phyloP scores from a whole-genome alignment of 2,113 vertebrate species.

The Ictalurus punctatus region DNA sequence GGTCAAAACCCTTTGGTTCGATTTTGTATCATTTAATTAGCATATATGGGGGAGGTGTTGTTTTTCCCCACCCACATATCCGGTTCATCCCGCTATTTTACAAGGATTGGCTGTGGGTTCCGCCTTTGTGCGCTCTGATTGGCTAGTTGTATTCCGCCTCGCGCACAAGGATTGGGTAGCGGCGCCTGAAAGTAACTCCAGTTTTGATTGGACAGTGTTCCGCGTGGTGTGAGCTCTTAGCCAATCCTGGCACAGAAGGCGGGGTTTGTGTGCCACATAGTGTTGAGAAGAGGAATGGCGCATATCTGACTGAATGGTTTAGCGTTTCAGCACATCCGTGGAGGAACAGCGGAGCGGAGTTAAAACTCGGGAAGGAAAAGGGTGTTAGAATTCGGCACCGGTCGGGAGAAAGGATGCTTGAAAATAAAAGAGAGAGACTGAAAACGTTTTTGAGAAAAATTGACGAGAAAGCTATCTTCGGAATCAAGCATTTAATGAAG shows the following conservation, averaged over 20 bases:
- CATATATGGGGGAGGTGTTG: constrained; percentile 31
- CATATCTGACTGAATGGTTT: constrained; percentile 7
- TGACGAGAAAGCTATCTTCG: constrained; percentile 76
- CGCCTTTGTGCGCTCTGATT: not conserved
- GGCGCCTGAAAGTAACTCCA: not conserved
- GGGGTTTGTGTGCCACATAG: not conserved
- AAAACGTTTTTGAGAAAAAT: constrained; percentile 78
- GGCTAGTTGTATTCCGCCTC: not conserved
- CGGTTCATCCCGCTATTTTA: not conserved
- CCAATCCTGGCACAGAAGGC: not conserved
- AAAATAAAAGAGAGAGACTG: constrained; percentile 76
- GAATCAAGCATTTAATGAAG: constrained; percentile 78
- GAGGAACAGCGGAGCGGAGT: constrained; percentile 29
- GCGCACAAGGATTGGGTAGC: not conserved
- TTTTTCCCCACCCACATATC: constrained; percentile 2
- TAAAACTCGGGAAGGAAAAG: constrained; percentile 9
- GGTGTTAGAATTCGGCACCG: constrained; percentile 53
- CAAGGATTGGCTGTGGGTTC: not conserved
- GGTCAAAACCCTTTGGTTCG: constrained; percentile 70
- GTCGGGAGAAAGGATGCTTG: constrained; percentile 73
- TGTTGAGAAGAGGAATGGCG: constrained; percentile 48
- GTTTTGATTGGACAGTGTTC: not conserved
- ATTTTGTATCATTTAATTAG: constrained; percentile 73
- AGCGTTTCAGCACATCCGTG: not conserved
- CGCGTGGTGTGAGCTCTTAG: not conserved